Evolutionary conservation across 2,888 invertebrate genomes (phyloP), one percentile per base, ranked within the genome.

Genomic region (Abrostola triplasia): DNA sequence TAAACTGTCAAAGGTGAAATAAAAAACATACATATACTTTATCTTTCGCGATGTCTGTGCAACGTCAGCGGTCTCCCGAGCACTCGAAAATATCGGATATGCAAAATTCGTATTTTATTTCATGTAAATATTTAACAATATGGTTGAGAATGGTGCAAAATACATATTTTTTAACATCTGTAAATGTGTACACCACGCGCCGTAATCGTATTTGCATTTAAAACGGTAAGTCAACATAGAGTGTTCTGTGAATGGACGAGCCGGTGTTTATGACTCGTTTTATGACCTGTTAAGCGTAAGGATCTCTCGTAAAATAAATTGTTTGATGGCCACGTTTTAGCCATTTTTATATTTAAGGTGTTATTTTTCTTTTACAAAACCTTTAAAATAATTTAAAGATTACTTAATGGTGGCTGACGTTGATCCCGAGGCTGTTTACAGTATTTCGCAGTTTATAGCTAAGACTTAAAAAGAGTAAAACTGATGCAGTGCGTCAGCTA

Each of bases 1-100:
- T 94, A 93, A 93, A 93, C 88, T 94, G 93, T 94, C 94, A 94
- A 94, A 94, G 94, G 92, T 94, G 90, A 92, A 92, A 94, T 93
- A 93, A 93, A 93, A 94, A 93, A 92, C 79, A 84, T 82, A 87
- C 73, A 84, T 88, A 89, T 90, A 89, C 86, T 90, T 88, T 88
- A 88, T 90, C 84, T 89, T 87, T 79, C 76, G 85, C 87, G 80
- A 87, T 85, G 90, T 91, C 92, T 94, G 93, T 84, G 82, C 82
- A 90, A 82, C 88, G 85, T 93, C 92, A 92, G 73, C 75, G 36
- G 50, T 75, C 64, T 75, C 78, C 67, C 74, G 81, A 76, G 67
- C 58, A 73, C 68, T 64, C 77, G 76, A 36, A 60, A 70, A 58
- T 66, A 84, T 80, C 79, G 65, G 70, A 67, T 73, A 74, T 49